A percentile compares a stretch with the other conserved stretches of the same genome.
Evolutionary conservation across 1,140 invertebrate genomes (phyloP).

Genomic region (Bombus confusus): DNA sequence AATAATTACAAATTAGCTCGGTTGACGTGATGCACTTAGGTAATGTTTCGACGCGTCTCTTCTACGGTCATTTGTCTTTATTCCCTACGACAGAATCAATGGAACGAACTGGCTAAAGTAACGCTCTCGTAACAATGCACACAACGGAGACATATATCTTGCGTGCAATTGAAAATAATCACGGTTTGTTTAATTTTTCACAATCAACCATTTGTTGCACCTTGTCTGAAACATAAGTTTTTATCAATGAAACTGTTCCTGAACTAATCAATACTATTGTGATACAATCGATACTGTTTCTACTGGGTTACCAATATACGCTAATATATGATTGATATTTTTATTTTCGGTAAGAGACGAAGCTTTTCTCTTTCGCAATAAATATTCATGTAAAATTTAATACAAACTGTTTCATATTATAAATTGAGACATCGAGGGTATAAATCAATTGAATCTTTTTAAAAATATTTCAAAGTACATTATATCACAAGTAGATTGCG

Average conservation of each 20-base stretch:
- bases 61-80: conserved; percentile 15
- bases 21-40: conserved; percentile 8
- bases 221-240: not conserved
- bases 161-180: conserved; percentile 10
- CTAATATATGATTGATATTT: no score
- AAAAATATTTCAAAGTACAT: no score
- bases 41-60: conserved; percentile 15
- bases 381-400: no score
- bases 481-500: no score
- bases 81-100: conserved; percentile 13
- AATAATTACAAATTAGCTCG: conserved; percentile 23
- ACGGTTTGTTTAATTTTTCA: not conserved
- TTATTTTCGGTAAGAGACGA: no score
- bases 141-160: not conserved
- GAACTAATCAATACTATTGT: not conserved
- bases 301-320: no score
- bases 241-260: not conserved
- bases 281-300: not conserved
- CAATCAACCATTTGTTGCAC: not conserved
- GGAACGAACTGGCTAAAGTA: conserved; percentile 6
- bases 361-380: no score
- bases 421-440: no score
- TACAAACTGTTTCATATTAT: no score
- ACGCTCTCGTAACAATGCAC: conserved; percentile 9
- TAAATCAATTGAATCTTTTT: no score